Base-by-base conservation (phyloP, 2,888 invertebrate species). In the Drosophila cyrtoloma region DNA sequence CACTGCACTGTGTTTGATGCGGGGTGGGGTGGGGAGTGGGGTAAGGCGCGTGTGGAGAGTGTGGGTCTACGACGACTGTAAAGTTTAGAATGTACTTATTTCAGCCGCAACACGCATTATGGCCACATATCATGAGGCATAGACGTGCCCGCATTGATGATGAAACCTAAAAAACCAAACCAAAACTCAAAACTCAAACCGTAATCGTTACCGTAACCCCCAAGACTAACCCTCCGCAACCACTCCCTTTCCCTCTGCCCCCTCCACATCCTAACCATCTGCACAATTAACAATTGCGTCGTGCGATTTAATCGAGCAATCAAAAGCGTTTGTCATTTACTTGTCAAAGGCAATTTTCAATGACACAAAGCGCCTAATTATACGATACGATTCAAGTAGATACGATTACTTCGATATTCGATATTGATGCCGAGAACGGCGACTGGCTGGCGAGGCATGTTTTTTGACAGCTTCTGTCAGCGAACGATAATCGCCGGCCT, bases 251-350 rank as follows among this genome's bases (percentile, higher is more conserved):
- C n/a, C 42, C 53, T 51, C 30, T 3, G 28, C 56, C 33, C n/a
- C 16, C 28, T 3, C 28, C 4, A 28, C 28, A 14, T 10, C 12
- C 51, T 55, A 28, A 16, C 22, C 50, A 22, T 26, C 26, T 9
- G 47, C 19, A 64, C 90, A 90, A 86, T 86, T 88, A 86, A 90
- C 81, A 79, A 89, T 82, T 80, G 80, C 82, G 66, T 66, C 53
- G 70, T 71, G 82, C 82, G 87, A 88, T 86, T 86, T 81, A 90
- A 86, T 86, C 90, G 86, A 82, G 84, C 85, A 89, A 89, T 86
- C 78, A 84, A 84, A 84, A 89, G 71, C 80, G 86, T 86, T 89
- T 78, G 82, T 86, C 86, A 88, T 90, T 88, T 78, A 82, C 76
- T 82, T 88, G 91, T 88, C 91, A 90, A 90, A 74, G 73, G 52